Base-by-base conservation (phyloP, 1,140 invertebrate genomes). In the Pomacea maculata region DNA sequence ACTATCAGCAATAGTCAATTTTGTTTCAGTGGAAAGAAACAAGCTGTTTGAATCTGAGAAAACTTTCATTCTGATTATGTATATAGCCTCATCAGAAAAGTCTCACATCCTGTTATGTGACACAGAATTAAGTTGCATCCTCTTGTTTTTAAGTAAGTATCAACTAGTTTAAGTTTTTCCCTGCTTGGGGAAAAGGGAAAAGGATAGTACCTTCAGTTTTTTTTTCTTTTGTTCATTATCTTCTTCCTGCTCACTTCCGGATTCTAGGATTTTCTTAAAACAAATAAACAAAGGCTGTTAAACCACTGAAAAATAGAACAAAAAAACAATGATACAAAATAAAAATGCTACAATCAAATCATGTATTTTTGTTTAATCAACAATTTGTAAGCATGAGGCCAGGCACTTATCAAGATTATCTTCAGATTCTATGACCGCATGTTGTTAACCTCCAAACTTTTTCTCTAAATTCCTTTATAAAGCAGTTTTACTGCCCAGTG, bases 221-320 rank as follows among this genome's bases (percentile, higher is more conserved):
- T 79, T 81, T 29, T 68, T 79, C 54, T 65, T 78, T 54, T 74
- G 73, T 10, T 80, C 72, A 12, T n/a, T 52, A 29, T n/a, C 64
- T 45, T 55, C 63, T 19, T 52, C 71, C 45, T 57, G 61, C 65
- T 78, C 61, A 19, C 61, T 64, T 52, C 67, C 77, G 6, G 70
- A 82, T 29, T 57, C 54, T 19, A 82, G 7, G 54, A 78, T 78
- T 71, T 78, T 78, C 77, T 78, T 65, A n/a, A 68, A 78, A n/a
- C 14, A 65, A 54, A 45, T 29, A 76, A 15, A 74, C 11, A 70
- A n/a, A 8, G 29, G 11, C 67, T 65, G 64, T 17, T 65, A 70
- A 70, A 34, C 21, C 10, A 70, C 12, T 25, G 21, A 1, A 70
- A 70, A n/a, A 21, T 17, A 25, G 21, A 25, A 34, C 67, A n/a